Conservation (phyloP, 2,888 invertebrate genomes). For the Melinopterus prodromus region DNA sequence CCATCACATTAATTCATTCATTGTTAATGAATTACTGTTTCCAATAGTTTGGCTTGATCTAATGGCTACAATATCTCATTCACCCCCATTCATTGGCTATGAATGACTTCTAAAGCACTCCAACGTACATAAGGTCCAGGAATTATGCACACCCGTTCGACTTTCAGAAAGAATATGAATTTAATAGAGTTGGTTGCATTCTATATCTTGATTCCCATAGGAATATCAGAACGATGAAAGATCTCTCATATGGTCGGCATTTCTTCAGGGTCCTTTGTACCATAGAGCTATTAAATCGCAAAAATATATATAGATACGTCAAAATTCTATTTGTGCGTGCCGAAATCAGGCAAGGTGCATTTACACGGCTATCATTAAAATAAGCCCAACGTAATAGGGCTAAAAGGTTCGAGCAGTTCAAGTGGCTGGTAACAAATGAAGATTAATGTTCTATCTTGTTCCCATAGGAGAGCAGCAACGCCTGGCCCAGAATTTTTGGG, state of each 20-base stretch:
- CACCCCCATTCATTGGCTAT: neutral
- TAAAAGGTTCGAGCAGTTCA: conserved; percentile 57
- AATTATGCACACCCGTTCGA: neutral
- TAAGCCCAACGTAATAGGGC: conserved; percentile 9
- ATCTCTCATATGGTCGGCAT: neutral
- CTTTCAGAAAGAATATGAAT: neutral
- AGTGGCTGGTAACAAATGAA: conserved; percentile 61
- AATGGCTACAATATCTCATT: neutral
- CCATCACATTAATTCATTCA: too few species aligned
- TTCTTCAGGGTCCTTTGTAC: neutral
- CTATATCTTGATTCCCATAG: neutral
- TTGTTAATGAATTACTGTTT: neutral
- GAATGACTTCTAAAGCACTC: neutral
- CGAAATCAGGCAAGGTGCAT: conserved; percentile 17
- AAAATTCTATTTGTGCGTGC: conserved; percentile 18
- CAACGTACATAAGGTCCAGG: neutral
- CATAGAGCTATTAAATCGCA: neutral
- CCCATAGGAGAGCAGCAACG: conserved; percentile 49
- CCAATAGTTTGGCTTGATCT: neutral
- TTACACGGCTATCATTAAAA: conserved; percentile 7
- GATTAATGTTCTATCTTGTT: conserved; percentile 55
- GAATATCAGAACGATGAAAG: neutral
- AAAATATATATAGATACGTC: neutral
- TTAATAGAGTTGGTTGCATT: neutral
- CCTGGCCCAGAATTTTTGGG: conserved; percentile 35